These are phyloP conservation scores for Phoeniculus purpureus DNA, from an alignment of 2,797 vertebrate species.

Conservation along the genomic window DNA sequence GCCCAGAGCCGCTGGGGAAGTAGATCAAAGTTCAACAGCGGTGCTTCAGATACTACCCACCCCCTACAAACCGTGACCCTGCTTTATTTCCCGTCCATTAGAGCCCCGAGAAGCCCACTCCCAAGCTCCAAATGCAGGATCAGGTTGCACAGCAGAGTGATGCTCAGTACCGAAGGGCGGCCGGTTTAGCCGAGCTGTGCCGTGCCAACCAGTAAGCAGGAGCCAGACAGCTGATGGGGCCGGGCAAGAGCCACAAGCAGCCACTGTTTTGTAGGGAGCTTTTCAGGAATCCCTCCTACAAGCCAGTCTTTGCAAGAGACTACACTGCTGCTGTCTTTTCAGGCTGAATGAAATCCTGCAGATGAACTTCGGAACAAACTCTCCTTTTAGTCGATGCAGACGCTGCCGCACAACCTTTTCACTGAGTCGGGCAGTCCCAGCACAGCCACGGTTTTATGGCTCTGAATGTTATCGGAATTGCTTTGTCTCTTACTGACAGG, in stretches of 20 bases:
- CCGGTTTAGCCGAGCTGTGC: neutral
- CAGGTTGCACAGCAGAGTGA: neutral
- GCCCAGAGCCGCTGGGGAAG: neutral
- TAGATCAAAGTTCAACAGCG: constrained; percentile 27
- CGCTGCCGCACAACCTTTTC: constrained; percentile 8
- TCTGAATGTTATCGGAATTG: constrained; percentile 36
- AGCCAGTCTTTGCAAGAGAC: constrained; percentile 45
- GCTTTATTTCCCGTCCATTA: neutral
- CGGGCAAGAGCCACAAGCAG: constrained; percentile 49
- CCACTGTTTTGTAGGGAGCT: constrained; percentile 47
- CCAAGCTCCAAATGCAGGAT: constrained; percentile 4
- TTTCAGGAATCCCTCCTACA: constrained; percentile 66
- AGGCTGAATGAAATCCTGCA: constrained; percentile 28
- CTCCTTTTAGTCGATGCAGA: constrained; percentile 50
- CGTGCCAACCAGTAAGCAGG: constrained; percentile 17
- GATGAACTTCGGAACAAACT: constrained; percentile 58
- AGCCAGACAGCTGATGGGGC: constrained; percentile 60
- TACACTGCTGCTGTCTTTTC: constrained; percentile 57
- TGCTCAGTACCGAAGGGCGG: neutral
- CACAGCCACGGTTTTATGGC: constrained; percentile 27
- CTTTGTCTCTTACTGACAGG: constrained; percentile 17
- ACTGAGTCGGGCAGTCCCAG: neutral
- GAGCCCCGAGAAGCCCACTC: neutral
- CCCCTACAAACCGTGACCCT: neutral
- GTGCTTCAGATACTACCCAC: neutral